These are phyloP conservation scores for Odobenus rosmarus DNA, from an alignment of 2,113 vertebrate genomes.

Conservation along the genomic window DNA sequence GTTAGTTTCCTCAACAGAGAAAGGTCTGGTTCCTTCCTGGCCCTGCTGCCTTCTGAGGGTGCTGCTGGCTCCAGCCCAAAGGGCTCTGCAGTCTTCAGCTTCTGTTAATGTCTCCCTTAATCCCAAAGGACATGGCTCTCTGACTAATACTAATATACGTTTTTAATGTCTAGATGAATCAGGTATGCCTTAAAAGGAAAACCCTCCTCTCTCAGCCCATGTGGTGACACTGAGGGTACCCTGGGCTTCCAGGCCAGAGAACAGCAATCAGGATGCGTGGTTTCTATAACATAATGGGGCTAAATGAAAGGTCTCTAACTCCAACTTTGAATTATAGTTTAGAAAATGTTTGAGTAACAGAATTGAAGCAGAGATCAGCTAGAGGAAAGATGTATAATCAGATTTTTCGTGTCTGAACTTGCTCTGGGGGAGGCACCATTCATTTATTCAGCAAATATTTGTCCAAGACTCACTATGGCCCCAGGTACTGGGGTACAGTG, in stretches of 20 bases:
- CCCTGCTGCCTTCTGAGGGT: background rate
- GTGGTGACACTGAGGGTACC: background rate
- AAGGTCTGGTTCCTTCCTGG: background rate
- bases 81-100: background rate
- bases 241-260: background rate
- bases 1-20: background rate
- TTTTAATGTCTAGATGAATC: background rate
- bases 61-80: background rate
- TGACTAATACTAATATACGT: background rate
- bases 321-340: background rate
- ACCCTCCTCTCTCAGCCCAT: background rate
- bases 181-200: background rate
- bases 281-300: background rate
- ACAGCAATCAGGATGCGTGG: background rate
- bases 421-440: background rate
- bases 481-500: background rate
- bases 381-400: background rate
- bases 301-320: background rate
- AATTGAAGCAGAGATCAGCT: background rate
- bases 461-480: background rate
- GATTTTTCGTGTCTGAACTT: background rate
- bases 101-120: background rate
- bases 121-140: background rate
- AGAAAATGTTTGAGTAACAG: background rate
- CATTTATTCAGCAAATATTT: background rate